phyloP scores from a whole-genome alignment of 2,797 vertebrate genomes.

The Trichosurus vulpecula region DNA sequence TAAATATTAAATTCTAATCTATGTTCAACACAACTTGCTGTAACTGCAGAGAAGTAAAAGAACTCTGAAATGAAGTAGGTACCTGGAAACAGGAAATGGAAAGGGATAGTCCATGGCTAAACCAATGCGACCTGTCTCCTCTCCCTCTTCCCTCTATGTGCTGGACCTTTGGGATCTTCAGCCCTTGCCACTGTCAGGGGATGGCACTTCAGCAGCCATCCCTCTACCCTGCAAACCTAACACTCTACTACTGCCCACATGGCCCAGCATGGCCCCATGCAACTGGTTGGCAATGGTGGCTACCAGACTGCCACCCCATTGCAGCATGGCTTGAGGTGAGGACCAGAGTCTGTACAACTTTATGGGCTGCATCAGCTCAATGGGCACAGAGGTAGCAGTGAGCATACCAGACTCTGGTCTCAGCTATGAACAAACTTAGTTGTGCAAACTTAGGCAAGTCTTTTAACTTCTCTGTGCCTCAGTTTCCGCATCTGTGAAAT shows the following conservation, averaged over 20 bases:
- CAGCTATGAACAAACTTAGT: not conserved
- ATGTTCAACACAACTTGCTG: slow-evolving; percentile 18
- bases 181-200: not conserved
- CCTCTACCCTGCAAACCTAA: not conserved
- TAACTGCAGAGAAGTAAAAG: slow-evolving; percentile 25
- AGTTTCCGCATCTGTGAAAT: not conserved
- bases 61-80: slow-evolving; percentile 22
- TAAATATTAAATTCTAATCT: slow-evolving; percentile 60
- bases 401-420: not conserved
- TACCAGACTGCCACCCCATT: not conserved
- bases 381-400: too few species aligned
- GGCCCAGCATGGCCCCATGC: not conserved
- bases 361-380: not conserved
- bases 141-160: not conserved
- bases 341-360: not conserved
- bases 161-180: too few species aligned
- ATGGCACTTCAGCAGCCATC: not conserved
- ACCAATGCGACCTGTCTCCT: not conserved
- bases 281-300: not conserved
- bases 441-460: not conserved
- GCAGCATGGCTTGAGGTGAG: not conserved
- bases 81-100: not conserved
- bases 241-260: not conserved
- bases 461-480: not conserved
- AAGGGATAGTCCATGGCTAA: not conserved